Percentiles rank a stretch among this genome's conserved stretches.
Evolutionary conservation across 2,888 invertebrate genomes (phyloP).

Genomic region (Piscicola geometra): DNA sequence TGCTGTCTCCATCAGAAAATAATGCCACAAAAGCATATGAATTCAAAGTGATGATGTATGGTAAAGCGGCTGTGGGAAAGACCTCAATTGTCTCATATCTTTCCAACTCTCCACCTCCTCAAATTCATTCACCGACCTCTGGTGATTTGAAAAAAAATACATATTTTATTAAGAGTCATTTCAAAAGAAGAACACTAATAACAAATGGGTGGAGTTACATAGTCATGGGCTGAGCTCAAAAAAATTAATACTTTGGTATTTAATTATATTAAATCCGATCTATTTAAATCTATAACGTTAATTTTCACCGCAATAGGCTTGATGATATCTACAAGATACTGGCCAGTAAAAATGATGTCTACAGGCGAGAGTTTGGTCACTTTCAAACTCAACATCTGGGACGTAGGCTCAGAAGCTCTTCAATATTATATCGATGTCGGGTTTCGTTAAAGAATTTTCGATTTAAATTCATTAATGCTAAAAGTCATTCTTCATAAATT

Average conservation of each 20-base stretch:
- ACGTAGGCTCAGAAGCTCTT: slow-evolving; percentile 8
- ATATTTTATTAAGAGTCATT: not conserved
- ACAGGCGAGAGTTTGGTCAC: slow-evolving; percentile 1
- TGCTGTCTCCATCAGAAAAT: not conserved
- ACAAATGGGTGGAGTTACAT: too few relatives aligned
- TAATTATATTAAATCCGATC: not conserved
- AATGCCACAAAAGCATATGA: not conserved
- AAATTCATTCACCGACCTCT: slow-evolving; percentile 19
- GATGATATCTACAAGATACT: slow-evolving; percentile 15
- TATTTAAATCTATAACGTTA: not conserved
- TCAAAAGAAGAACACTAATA: too few relatives aligned
- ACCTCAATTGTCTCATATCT: slow-evolving; percentile 1
- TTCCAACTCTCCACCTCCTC: not conserved
- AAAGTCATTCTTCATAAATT: too few relatives aligned
- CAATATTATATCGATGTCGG: slow-evolving; percentile 7
- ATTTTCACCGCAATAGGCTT: slow-evolving; percentile 7
- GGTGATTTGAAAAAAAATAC: not conserved
- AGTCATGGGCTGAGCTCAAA: too few relatives aligned
- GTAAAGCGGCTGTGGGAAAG: slow-evolving; percentile 23
- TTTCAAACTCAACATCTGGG: slow-evolving; percentile 29
- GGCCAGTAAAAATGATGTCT: slow-evolving; percentile 27
- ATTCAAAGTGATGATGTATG: slow-evolving; percentile 28
- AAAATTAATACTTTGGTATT: too few relatives aligned
- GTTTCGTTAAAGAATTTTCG: not conserved
- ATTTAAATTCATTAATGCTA: not conserved